Evolutionary conservation across 2,797 vertebrate species (phyloP).

Genomic region (Menidia menidia): DNA sequence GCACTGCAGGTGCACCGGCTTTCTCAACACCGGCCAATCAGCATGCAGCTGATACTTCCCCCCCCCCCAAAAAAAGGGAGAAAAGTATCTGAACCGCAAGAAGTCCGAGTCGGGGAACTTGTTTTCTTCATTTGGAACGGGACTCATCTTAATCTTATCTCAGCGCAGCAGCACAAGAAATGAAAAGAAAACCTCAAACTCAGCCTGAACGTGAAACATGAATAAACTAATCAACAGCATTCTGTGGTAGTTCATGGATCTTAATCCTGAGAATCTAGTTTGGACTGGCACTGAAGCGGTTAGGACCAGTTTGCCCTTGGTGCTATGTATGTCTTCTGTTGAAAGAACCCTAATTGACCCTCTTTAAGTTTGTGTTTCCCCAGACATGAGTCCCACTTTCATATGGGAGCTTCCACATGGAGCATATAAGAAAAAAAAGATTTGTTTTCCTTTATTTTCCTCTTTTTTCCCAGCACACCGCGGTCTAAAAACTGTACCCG

Average conservation of each 20-base stretch:
- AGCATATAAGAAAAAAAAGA: slow-evolving; percentile 30
- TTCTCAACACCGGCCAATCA: slow-evolving; percentile 18
- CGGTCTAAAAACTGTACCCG: slow-evolving; percentile 15
- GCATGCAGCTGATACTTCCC: slow-evolving; percentile 28
- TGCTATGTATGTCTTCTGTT: slow-evolving; percentile 16
- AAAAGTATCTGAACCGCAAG: slow-evolving; percentile 3
- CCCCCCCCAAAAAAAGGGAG: slow-evolving; percentile 11
- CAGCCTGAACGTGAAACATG: neutral
- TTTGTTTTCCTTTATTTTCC: slow-evolving; percentile 1
- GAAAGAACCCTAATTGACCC: neutral
- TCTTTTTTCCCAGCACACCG: slow-evolving; percentile 2
- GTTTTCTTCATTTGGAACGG: neutral
- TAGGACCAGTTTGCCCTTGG: slow-evolving; percentile 4
- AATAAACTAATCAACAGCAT: neutral
- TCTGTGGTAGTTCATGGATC: neutral
- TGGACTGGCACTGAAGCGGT: slow-evolving; percentile 9
- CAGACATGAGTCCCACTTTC: slow-evolving; percentile 27
- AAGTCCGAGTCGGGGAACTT: neutral
- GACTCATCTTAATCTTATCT: too few species aligned
- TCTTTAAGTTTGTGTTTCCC: slow-evolving; percentile 20
- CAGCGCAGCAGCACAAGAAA: too few species aligned
- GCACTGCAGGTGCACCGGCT: slow-evolving; percentile 27
- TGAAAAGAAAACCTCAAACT: too few species aligned
- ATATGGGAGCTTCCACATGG: slow-evolving; percentile 30
- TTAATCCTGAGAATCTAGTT: slow-evolving; percentile 12